phyloP scores from a whole-genome alignment of 1,140 invertebrate genomes.

The Triops longicaudatus region DNA sequence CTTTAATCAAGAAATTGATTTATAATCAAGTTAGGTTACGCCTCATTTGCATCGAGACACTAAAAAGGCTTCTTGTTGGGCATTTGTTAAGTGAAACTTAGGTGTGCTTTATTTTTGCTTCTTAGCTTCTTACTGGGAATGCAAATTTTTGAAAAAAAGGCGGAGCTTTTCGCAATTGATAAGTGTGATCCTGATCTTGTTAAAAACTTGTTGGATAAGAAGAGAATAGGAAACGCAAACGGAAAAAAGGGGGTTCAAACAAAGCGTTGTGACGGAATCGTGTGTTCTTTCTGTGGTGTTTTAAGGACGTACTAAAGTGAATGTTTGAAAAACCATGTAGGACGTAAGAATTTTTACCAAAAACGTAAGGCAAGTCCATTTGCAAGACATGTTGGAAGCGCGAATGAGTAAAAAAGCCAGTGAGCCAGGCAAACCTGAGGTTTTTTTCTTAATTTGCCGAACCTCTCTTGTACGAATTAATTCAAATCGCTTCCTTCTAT shows the following conservation, averaged over 20 bases:
- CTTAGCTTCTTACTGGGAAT: too few relatives aligned
- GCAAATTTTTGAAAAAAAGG: too few relatives aligned
- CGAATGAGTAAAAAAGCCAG: neutral
- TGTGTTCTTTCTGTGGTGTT: neutral
- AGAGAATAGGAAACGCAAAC: neutral
- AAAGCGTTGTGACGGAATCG: constrained; percentile 6
- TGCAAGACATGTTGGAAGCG: neutral
- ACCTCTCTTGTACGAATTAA: constrained; percentile 15
- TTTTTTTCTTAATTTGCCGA: neutral
- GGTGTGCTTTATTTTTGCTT: too few relatives aligned
- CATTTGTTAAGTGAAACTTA: too few relatives aligned
- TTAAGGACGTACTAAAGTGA: neutral
- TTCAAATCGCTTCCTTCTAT: neutral
- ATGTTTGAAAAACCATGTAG: neutral
- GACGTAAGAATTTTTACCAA: neutral
- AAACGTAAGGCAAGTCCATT: neutral
- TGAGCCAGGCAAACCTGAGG: neutral
- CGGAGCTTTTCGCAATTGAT: too few relatives aligned
- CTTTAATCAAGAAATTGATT: too few relatives aligned
- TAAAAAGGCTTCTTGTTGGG: too few relatives aligned
- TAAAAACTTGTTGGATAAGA: too few relatives aligned
- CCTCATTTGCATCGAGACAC: too few relatives aligned
- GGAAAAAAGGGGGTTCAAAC: neutral
- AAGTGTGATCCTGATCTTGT: too few relatives aligned
- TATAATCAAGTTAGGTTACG: too few relatives aligned